Evolutionary conservation across 2,888 invertebrate species (phyloP), one percentile per base, ranked within the genome.

Genomic region (Bimastos eiseni): DNA sequence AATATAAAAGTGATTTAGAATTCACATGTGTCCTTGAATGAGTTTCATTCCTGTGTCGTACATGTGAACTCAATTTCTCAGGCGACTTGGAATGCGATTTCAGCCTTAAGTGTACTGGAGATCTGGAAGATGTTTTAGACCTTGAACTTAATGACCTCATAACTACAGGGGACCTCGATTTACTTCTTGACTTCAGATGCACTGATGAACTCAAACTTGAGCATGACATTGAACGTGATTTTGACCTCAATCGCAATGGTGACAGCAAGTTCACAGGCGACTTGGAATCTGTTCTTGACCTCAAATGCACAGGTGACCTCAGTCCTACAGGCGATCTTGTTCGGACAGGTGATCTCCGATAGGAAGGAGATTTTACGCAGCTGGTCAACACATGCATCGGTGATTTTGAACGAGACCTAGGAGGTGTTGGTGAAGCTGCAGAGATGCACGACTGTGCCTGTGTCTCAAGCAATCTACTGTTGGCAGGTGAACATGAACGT

Each of bases 371-470:
- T 2, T 70, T 70, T 70, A 70, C n/a, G n/a, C 0, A n/a, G 70
- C 11, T 8, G 6, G 70, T 13, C 11, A 4, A 2, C 70, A 1
- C n/a, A 70, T 70, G 30, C n/a, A 70, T n/a, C n/a, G 70, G 86
- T 86, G 86, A 86, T 24, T 37, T 86, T 37, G 86, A 86, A 86
- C 34, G 86, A 86, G 86, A 86, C 86, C 86, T 86, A 36, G 86
- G 36, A 86, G 86, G 37, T 36, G 36, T 19, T 33, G 34, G n/a
- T 24, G 86, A 86, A 34, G 36, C 21, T 36, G 86, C 34, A 36
- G 86, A 86, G 4, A 34, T 2, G 36, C 24, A 30, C 19, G 33
- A 34, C 0, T 36, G 86, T 84, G 84, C 15, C 1, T 3, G 86
- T 37, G 86, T 24, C 6, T 86, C 86, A 70, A n/a, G 17, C 70